Evolutionary conservation across 2,113 vertebrate species (phyloP), one percentile per base, ranked within the genome.

Genomic region (Sorex araneus): DNA sequence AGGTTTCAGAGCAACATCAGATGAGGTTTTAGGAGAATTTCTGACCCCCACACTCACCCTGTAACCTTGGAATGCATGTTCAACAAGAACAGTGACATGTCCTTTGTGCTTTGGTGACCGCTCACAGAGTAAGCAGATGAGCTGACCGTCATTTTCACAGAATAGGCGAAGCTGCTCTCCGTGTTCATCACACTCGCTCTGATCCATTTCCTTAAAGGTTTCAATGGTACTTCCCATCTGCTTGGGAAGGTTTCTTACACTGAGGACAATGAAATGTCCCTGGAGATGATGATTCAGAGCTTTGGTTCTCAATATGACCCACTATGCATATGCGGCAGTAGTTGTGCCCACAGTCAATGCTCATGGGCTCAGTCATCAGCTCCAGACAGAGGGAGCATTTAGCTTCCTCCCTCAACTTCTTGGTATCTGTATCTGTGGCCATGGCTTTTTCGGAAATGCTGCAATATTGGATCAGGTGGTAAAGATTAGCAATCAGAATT

Each of bases 301-400:
- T 73, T 2, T 19, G 0, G 19, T 94, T 97, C 94, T 98, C 96
- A 97, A 97, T 97, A 82, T 98, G 98, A 2, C 45, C 87, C 45
- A 94, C 60, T 78, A 98, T 98, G 88, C 98, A 99, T 6, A 0
- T 21, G 43, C 96, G 83, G 40, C 40, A 40, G 40, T 40, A 40
- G 40, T 40, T 40, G 40, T 40, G 40, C 40, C 40, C 40, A 40
- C 98, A 99, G 50, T 94, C 97, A 19, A 99, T 96, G 9, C 98
- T 98, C 50, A 98, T 86, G 0, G 98, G 98, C 7, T 98, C 96
- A 2, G 83, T 89, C 90, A 98, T 94, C 5, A 96, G 96, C 36
- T 40, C 40, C 40, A 40, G 40, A 7, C 40, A 40, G 40, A 40
- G 3, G 7, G 40, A 7, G 40, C 40, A 40, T 40, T 40, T 40